Conservation (phyloP, 2,113 vertebrate genomes). For the Coregonus clupeaformis region DNA sequence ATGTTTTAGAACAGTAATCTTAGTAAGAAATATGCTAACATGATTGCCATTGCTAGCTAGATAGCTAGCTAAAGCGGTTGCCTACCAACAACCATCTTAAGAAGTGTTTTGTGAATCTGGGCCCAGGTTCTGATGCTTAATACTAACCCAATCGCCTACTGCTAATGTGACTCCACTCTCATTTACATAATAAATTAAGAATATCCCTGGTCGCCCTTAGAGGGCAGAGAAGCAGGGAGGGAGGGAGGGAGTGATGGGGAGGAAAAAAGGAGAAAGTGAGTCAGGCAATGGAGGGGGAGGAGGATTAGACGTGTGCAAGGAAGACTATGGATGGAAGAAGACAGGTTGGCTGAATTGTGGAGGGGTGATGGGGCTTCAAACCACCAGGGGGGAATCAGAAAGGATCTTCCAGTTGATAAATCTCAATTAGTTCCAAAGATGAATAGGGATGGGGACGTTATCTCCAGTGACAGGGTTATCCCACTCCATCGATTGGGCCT, state of each 20-base stretch:
- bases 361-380: not conserved
- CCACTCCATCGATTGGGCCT: conserved; percentile 61
- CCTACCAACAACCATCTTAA: no score
- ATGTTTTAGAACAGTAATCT: no score
- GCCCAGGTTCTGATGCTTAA: conserved; percentile 64
- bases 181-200: conserved; percentile 66
- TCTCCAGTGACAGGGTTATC: conserved; percentile 67
- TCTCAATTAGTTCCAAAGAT: conserved; percentile 55
- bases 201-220: conserved; percentile 38
- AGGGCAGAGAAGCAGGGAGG: not conserved
- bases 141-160: conserved; percentile 61
- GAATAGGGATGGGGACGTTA: conserved; percentile 54
- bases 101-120: no score
- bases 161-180: conserved; percentile 68
- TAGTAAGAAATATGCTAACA: no score
- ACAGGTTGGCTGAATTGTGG: not conserved
- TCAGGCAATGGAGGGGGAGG: not conserved
- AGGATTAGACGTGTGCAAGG: conserved; percentile 15
- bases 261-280: not conserved
- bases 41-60: no score
- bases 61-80: no score
- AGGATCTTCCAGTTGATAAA: conserved; percentile 48
- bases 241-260: not conserved
- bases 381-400: no score
- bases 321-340: not conserved